Evolutionary conservation across 2,113 vertebrate genomes (phyloP), one percentile per base, ranked within the genome.

Genomic region (Indri indri): DNA sequence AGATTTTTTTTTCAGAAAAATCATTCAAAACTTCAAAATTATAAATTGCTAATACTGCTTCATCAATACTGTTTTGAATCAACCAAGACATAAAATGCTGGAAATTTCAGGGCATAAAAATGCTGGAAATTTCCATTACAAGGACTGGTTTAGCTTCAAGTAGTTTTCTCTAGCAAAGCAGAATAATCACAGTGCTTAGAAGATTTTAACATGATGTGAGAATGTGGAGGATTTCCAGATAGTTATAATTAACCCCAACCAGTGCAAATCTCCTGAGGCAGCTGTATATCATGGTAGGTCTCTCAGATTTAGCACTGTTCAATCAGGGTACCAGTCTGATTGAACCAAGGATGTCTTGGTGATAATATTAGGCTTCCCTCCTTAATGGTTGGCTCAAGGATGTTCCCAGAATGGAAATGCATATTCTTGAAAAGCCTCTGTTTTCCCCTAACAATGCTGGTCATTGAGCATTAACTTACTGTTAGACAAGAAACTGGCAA

Each of bases 21-120:
- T 59, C 52, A 96, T 70, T 93, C 87, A 54, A 98, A 97, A 83
- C 2, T 0, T 93, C 63, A 32, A 88, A 97, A 95, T 76, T 85
- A 94, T 77, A 80, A 95, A 95, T 95, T 71, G 77, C n/a, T 94
- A 66, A 76, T 94, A 94, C 16, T 12, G 32, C 25, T 77, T 95
- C 92, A 42, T 76, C 37, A 42, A 20, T 80, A 27, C 16, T 45
- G 4, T 92, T 95, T 84, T 90, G 52, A 97, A 95, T 52, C 25
- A 95, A 77, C 13, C 57, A 91, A 94, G 27, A 63, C 25, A 63
- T 63, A 63, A 63, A 63, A 63, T 63, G 61, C 61, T 63, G 10
- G 27, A 30, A 54, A 47, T 73, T 87, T 34, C 11, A 45, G 16
- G 13, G 20, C 34, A 95, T 74, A 42, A 71, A 54, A 94, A 82